Evolutionary conservation across 37 sponge, comb jelly and placozoan species (phyloP).

Genomic region (Ianthella basta): DNA sequence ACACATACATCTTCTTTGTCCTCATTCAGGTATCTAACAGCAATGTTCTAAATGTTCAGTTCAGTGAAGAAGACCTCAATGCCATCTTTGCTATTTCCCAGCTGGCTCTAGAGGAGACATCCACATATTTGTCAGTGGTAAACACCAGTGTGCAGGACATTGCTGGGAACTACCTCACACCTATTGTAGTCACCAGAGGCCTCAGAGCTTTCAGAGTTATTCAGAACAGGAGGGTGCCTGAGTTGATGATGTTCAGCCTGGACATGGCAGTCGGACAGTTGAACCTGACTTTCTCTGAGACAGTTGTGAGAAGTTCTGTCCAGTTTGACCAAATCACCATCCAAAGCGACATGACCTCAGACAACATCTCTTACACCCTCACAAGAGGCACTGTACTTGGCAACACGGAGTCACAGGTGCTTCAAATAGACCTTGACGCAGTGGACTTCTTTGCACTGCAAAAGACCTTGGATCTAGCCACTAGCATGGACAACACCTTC

Average conservation of each 20-base stretch:
- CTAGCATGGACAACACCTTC: conserved; percentile 42
- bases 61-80: conserved; percentile 67
- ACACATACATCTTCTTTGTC: background rate
- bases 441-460: conserved; percentile 63
- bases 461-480: conserved; percentile 56
- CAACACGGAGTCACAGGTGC: conserved; percentile 39
- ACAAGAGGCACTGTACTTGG: conserved; percentile 66
- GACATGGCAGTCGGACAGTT: conserved; percentile 76
- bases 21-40: conserved; percentile 42
- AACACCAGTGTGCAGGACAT: conserved; percentile 63
- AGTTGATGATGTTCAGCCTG: conserved; percentile 55
- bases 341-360: conserved; percentile 51
- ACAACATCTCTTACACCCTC: conserved; percentile 48
- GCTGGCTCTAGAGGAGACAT: conserved; percentile 63
- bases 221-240: conserved; percentile 80
- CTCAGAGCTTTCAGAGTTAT: conserved; percentile 52
- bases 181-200: conserved; percentile 46
- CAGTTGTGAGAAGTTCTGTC: conserved; percentile 67
- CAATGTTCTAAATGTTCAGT: conserved; percentile 36
- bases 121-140: conserved; percentile 68
- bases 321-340: conserved; percentile 62
- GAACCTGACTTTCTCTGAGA: conserved; percentile 82
- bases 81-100: conserved; percentile 71
- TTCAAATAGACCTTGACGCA: conserved; percentile 61
- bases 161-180: conserved; percentile 53